Percentiles rank a stretch among this genome's conserved stretches.
Conservation (phyloP, 2,113 vertebrate genomes). For the Bufo gargarizans region DNA sequence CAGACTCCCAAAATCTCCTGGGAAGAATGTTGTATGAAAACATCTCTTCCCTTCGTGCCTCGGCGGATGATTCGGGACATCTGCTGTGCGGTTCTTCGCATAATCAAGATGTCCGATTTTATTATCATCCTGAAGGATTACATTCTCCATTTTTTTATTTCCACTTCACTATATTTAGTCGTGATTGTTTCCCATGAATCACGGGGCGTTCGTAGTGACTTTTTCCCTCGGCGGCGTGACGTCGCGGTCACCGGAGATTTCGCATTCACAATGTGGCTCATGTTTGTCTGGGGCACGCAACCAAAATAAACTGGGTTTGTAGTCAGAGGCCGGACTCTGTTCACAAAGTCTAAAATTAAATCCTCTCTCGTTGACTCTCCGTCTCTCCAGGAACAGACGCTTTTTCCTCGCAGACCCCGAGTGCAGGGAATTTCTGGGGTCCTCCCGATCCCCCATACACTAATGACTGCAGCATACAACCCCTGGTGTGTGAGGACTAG, state of each 20-base stretch:
- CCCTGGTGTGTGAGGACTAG: no score
- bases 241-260: background rate
- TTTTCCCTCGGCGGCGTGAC: background rate
- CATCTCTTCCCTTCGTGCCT: background rate
- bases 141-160: slow-evolving; percentile 1
- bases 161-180: slow-evolving; percentile 23
- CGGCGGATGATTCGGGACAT: background rate
- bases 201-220: slow-evolving; percentile 13
- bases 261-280: slow-evolving; percentile 9
- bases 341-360: background rate
- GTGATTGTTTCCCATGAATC: slow-evolving; percentile 37
- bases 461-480: no score
- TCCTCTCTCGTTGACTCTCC: background rate
- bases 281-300: slow-evolving; percentile 24
- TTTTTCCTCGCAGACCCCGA: background rate
- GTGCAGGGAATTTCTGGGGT: background rate
- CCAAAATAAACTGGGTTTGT: slow-evolving; percentile 36
- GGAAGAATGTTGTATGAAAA: background rate
- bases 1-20: background rate
- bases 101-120: background rate
- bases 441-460: no score
- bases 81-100: background rate
- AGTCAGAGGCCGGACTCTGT: slow-evolving; percentile 29
- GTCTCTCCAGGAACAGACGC: background rate
- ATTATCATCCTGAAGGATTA: background rate